Conservation (phyloP, 2,888 invertebrate genomes). For the Hololepta plana region DNA sequence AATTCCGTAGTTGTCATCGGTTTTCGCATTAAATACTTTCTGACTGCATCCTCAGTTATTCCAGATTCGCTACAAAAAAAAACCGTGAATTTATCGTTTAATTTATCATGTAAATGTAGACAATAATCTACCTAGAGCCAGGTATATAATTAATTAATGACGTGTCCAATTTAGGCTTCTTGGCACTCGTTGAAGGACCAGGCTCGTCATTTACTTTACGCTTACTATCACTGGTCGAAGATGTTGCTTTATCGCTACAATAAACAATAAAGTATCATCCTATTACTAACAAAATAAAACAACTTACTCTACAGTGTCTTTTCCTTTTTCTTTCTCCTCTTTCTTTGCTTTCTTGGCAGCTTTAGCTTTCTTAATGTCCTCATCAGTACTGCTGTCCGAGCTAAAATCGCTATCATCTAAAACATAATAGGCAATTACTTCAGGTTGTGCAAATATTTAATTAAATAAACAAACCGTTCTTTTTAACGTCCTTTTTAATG, state of each 20-base stretch:
- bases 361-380: constrained; percentile 45
- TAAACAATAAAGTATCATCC: too few species aligned
- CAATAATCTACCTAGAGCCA: constrained; percentile 26
- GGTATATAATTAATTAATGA: constrained; percentile 28
- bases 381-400: constrained; percentile 49
- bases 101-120: constrained; percentile 1
- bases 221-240: too few species aligned
- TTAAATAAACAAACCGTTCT: constrained; percentile 19
- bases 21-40: constrained; percentile 86
- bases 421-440: too few species aligned
- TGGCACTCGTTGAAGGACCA: constrained; percentile 28
- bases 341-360: constrained; percentile 25
- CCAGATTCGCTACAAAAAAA: constrained; percentile 53
- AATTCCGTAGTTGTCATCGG: constrained; percentile 97
- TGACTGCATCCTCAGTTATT: constrained; percentile 86
- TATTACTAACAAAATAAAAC: too few species aligned
- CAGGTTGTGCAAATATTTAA: too few species aligned
- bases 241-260: constrained; percentile 4
- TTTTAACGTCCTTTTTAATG: constrained; percentile 39
- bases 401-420: constrained; percentile 52
- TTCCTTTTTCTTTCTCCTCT: constrained; percentile 26
- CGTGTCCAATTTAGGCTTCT: constrained; percentile 36
- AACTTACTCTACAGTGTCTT: too few species aligned
- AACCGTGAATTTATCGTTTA: not conserved
- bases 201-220: constrained; percentile 27